Base-by-base conservation (phyloP, 2,797 vertebrate species). In the Oreonectes daqikongensis region DNA sequence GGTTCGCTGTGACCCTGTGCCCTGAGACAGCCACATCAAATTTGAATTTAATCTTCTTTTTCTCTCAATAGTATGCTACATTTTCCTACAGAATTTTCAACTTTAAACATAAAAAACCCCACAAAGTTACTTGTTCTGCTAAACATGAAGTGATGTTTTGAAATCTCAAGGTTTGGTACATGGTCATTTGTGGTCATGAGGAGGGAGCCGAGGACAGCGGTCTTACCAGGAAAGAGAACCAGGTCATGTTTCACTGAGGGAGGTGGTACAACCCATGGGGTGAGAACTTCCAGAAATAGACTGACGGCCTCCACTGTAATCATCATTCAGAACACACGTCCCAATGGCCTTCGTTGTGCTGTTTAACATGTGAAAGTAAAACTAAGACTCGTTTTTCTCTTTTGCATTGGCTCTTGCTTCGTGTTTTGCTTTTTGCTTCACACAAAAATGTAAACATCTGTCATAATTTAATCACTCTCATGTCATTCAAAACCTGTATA, bases 211-310 rank as follows among this genome's bases (percentile, higher is more conserved):
- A 17, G 50, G 60, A 59, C 60, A 75, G 66, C 44, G 12, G 18
- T 20, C 6, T 80, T 80, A 84, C 85, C 82, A 88, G 86, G 81
- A 8, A 11, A 79, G 79, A 84, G 78, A 79, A 80, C 72, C 79
- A 78, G 86, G 84, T 81, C 81, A 82, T 72, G 73, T 86, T 82
- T 78, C 85, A 84, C 82, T 69, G 83, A 86, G 72, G 69, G 57
- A 69, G 44, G 53, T 24, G 44, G 38, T n/a, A 64, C 46, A 53
- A 48, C 72, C 59, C 66, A 76, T 11, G 11, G 50, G 68, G 67
- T 40, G 46, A 46, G n/a, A 65, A 18, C 38, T 71, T 67, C 60
- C 55, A 57, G 12, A 80, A 80, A 76, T 69, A 80, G 67, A 71
- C 5, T 11, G 48, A 71, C 10, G 30, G 60, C 63, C 77, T 76